Evolutionary conservation across 2,113 vertebrate genomes (phyloP).

Genomic region (Gambusia holbrooki): DNA sequence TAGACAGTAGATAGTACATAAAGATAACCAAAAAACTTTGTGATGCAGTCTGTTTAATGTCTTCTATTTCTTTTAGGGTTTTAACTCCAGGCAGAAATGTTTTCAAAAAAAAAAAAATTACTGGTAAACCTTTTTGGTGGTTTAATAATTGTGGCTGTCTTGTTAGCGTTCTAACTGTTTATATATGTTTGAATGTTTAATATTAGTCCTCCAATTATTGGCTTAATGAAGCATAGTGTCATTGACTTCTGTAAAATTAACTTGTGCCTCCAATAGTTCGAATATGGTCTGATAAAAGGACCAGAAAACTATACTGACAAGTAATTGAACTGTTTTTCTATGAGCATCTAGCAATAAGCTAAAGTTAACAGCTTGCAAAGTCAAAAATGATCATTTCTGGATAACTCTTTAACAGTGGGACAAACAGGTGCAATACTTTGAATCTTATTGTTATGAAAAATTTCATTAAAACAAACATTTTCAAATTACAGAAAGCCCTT

Average conservation of each 20-base stretch:
- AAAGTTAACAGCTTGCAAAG: background rate
- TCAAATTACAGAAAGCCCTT: background rate
- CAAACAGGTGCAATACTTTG: background rate
- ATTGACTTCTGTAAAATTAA: background rate
- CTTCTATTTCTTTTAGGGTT: background rate
- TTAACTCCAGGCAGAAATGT: background rate
- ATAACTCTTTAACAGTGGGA: background rate
- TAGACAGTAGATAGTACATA: too few relatives aligned
- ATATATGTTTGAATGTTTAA: background rate
- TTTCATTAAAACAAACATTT: background rate
- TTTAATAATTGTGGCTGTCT: background rate
- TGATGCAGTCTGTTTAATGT: background rate
- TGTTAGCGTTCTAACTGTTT: background rate
- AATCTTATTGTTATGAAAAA: background rate
- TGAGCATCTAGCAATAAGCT: background rate
- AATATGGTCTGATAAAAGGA: background rate
- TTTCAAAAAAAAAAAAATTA: background rate
- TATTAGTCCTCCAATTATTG: background rate
- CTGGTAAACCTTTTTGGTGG: too few relatives aligned
- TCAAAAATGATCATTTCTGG: background rate
- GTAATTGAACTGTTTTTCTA: background rate
- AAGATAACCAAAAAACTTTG: background rate
- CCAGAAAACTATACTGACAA: background rate
- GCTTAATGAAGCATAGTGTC: background rate
- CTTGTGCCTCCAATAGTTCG: background rate